Conservation (phyloP, 2,888 invertebrate species). For the Ceraclea dissimilis region DNA sequence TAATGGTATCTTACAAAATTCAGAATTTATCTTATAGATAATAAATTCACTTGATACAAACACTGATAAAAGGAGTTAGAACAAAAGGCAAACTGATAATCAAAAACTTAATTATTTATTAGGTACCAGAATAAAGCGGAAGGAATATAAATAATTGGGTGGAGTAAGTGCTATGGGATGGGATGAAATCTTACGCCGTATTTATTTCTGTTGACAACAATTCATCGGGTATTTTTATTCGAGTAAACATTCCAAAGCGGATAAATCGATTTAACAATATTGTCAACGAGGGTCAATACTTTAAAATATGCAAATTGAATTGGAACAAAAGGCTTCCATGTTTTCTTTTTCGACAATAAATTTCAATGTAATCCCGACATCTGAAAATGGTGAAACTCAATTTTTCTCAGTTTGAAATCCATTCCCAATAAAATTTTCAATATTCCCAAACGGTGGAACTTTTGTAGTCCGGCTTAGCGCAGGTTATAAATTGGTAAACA, state of each 20-base stretch:
- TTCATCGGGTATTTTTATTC: no score
- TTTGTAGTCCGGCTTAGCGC: no score
- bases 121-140: background rate
- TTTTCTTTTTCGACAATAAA: background rate
- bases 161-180: background rate
- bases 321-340: background rate
- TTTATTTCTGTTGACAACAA: background rate
- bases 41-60: constrained; percentile 11
- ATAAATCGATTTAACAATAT: background rate
- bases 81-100: constrained; percentile 10
- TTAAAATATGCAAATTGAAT: background rate
- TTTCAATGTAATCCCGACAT: background rate
- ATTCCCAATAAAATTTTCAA: no score
- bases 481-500: no score
- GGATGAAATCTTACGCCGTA: background rate
- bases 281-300: background rate
- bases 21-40: background rate
- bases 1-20: background rate
- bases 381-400: background rate
- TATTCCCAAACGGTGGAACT: no score
- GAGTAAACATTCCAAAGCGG: background rate
- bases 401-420: background rate
- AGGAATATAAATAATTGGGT: background rate
- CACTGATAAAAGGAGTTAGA: constrained; percentile 6
- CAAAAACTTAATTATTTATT: constrained; percentile 14